Base-by-base conservation (phyloP, 2,797 vertebrate genomes). In the Girardinus metallicus region DNA sequence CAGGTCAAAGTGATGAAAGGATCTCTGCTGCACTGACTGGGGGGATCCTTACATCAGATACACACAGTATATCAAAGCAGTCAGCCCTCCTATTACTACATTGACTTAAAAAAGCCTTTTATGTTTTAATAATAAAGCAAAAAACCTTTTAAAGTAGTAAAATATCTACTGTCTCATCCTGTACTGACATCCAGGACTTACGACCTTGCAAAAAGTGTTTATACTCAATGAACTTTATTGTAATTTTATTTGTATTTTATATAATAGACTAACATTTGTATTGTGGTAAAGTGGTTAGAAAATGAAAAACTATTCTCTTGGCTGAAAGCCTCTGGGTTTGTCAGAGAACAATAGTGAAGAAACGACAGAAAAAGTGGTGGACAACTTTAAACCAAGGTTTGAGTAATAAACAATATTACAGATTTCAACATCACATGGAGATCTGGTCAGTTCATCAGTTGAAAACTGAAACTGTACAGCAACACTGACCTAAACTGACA, bases 1-100 rank as follows among this genome's bases (percentile, higher is more conserved):
- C 85, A 90, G 92, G 93, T 92, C 85, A 93, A 83, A 78, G 80
- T 83, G 89, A 94, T 94, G 92, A 95, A 94, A 94, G 88, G 83
- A 82, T 79, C 88, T 86, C 74, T 89, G 74, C 82, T 79, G 85
- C 10, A 60, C 81, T 47, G 82, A 86, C 73, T 84, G 79, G 79
- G 87, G 80, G 88, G 87, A 91, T 87, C 74, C 74, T 77, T 15
- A 60, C 74, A 74, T 91, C 83, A 92, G 81, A 92, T 88, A 82
- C 83, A 83, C 74, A 47, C 74, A 80, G 73, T 51, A 72, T 77
- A 90, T 91, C 86, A 94, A 93, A 91, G 90, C 85, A 73, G 41
- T 39, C 66, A 41, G 53, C 71, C 76, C 79, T 60, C 77, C 84
- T 76, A 49, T 85, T 68, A 86, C 81, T 82, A 60, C 39, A 83